Percentiles rank a stretch among this genome's conserved stretches.
phyloP scores from a whole-genome alignment of 2,113 vertebrate species.

The Lutjanus erythropterus region DNA sequence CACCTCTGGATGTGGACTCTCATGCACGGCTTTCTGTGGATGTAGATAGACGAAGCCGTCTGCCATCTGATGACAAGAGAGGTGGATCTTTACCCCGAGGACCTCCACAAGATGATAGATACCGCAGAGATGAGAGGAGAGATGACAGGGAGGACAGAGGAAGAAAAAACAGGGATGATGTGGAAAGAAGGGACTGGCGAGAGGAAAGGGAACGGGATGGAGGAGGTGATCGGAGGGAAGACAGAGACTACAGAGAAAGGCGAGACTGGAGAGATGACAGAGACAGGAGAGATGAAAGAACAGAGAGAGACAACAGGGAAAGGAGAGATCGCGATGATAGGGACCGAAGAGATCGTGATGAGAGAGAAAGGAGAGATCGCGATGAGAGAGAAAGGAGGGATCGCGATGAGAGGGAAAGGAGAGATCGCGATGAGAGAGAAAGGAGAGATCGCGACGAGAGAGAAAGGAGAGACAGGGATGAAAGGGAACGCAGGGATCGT shows the following conservation, averaged over 20 bases:
- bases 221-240: constrained; percentile 51
- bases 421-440: constrained; percentile 47
- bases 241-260: constrained; percentile 58
- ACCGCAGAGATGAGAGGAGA: constrained; percentile 69
- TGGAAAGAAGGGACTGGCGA: constrained; percentile 58
- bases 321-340: constrained; percentile 40
- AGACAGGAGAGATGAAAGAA: constrained; percentile 54
- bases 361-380: constrained; percentile 37
- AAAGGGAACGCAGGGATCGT: background rate
- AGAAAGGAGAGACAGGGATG: constrained; percentile 36
- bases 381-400: constrained; percentile 32
- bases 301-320: constrained; percentile 49
- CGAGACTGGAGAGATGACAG: constrained; percentile 67
- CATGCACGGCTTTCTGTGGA: constrained; percentile 71
- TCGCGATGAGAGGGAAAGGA: constrained; percentile 28
- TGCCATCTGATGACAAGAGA: constrained; percentile 73
- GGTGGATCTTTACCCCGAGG: constrained; percentile 65
- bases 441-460: constrained; percentile 34
- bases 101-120: constrained; percentile 65
- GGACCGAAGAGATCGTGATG: constrained; percentile 31
- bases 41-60: constrained; percentile 64
- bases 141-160: constrained; percentile 59
- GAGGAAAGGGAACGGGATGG: constrained; percentile 63
- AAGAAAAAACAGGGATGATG: constrained; percentile 54
- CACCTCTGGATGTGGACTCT: constrained; percentile 83